Evolutionary conservation across 1,140 invertebrate genomes (phyloP).

Genomic region (Trigoniulus corallinus): DNA sequence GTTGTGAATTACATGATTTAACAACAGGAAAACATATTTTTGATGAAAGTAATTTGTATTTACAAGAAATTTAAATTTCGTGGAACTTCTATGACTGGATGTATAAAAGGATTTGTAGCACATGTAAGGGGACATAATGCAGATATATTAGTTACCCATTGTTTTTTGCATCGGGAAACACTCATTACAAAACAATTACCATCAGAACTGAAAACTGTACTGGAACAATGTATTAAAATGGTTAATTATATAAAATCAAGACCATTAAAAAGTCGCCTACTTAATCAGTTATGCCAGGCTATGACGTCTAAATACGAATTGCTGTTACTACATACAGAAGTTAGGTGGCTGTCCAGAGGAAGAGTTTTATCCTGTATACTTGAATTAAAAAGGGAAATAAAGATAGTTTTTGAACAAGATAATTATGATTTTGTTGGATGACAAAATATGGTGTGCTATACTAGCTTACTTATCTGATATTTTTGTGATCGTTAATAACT

Average conservation of each 20-base stretch:
- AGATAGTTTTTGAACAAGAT: neutral
- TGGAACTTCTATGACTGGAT: too few species aligned
- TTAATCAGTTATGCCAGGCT: neutral
- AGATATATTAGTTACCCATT: too few species aligned
- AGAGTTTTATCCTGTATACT: conserved; percentile 14
- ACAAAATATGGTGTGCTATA: neutral
- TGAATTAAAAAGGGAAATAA: conserved; percentile 11
- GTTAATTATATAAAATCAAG: neutral
- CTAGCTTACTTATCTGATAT: neutral
- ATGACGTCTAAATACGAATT: conserved; percentile 4
- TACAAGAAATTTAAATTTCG: too few species aligned
- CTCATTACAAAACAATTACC: too few species aligned
- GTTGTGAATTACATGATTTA: too few species aligned
- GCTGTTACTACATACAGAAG: conserved; percentile 16
- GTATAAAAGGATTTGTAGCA: too few species aligned
- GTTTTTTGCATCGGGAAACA: too few species aligned
- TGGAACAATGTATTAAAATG: too few species aligned
- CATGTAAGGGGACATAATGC: too few species aligned
- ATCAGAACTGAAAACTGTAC: too few species aligned
- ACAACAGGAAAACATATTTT: too few species aligned
- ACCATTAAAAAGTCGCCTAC: neutral
- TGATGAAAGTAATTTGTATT: too few species aligned
- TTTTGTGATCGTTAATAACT: neutral
- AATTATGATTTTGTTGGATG: neutral
- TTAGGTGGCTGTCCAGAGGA: conserved; percentile 16